These are phyloP conservation scores for Chaetops frenatus DNA, from an alignment of 2,113 vertebrate species.

Conservation along the genomic window DNA sequence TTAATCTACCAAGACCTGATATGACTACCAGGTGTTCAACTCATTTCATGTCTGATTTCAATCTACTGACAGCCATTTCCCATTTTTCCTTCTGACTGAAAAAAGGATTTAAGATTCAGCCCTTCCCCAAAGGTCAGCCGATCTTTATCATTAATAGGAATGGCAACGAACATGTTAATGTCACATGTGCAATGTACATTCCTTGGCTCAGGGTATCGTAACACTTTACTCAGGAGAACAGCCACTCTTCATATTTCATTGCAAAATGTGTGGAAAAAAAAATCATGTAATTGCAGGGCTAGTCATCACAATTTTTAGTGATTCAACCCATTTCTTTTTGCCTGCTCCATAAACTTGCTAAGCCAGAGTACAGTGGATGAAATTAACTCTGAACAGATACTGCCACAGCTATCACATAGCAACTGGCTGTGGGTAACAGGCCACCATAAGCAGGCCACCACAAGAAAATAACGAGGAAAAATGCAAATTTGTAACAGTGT, in stretches of 20 bases:
- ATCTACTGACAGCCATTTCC: background rate
- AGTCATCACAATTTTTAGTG: background rate
- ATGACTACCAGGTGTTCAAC: background rate
- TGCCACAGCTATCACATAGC: background rate
- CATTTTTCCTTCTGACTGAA: background rate
- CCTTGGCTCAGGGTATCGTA: fast-evolving
- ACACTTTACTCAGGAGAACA: background rate
- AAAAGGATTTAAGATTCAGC: background rate
- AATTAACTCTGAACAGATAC: background rate
- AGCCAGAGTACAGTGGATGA: background rate
- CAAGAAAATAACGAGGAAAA: background rate
- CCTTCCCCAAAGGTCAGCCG: fast-evolving
- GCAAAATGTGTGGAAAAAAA: background rate
- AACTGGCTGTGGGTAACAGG: background rate
- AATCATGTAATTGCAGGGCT: background rate
- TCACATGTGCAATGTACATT: background rate
- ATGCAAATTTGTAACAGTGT: background rate
- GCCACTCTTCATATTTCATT: background rate
- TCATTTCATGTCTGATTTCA: background rate
- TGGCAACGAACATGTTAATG: background rate
- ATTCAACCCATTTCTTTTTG: background rate
- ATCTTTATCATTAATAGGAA: background rate
- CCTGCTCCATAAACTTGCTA: background rate
- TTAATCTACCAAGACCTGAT: background rate
- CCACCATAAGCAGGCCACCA: fast-evolving